Evolutionary conservation across 2,888 invertebrate species (phyloP), one percentile per base, ranked within the genome.

Genomic region (Hyposoter didymator): DNA sequence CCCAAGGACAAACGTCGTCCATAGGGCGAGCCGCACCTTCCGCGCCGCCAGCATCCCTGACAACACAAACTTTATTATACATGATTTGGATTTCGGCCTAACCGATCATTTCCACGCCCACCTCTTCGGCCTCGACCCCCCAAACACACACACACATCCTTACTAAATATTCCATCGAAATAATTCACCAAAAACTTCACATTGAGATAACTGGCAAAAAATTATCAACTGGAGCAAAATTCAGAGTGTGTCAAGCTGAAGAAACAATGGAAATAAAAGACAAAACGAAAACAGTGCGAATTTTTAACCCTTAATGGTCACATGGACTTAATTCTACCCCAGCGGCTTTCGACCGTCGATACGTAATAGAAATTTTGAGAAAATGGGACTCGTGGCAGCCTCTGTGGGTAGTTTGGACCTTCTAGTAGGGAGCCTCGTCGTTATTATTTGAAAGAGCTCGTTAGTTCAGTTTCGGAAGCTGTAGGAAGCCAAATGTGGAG

Each of bases 1-100:
- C 95, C 95, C 96, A 96, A 14, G 96, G 96, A 90, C 95, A 96
- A 43, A 95, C 95, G 89, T 95, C 95, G 93, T 95, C 95, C 89
- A 91, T 91, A 90, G 92, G 92, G 91, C 91, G 93, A 92, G 88
- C 90, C 89, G 90, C 89, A 87, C 89, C 89, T 87, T 92, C 93
- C 90, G 92, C 87, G 85, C 85, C 89, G 88, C 91, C 93, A 92
- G 91, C 93, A 93, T 93, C 92, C 92, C 93, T 94, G 92, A 91
- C 91, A 93, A 93, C 92, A 93, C 84, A 89, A 92, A 92, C 92
- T 92, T 92, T 89, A 92, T 92, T 93, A 92, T 92, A 85, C 83
- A 91, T 90, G 89, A 91, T 91, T 92, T 91, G 90, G 88, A 91
- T 91, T 85, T 83, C 73, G 76, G 73, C 85, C 83, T 78, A 81